Percentiles rank a stretch among this genome's conserved stretches.
Evolutionary conservation across 2,113 vertebrate species (phyloP).

Genomic region (Cyrtonyx montezumae): DNA sequence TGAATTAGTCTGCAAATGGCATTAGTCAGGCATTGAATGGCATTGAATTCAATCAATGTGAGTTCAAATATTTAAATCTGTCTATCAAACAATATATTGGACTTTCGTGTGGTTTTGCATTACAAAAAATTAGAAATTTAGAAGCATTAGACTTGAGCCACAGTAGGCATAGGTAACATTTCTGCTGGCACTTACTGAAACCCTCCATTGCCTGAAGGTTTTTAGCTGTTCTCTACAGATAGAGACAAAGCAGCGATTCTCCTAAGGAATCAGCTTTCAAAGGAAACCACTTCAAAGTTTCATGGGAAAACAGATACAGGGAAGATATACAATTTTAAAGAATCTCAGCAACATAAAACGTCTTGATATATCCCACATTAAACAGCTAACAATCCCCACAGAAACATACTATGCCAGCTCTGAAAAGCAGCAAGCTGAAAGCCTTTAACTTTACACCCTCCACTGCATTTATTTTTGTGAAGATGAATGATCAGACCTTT

Average conservation of each 20-base stretch:
- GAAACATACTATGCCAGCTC: background rate
- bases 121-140: constrained; percentile 69
- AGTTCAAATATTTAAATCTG: constrained; percentile 77
- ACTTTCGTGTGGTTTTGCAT: constrained; percentile 73
- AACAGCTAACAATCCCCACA: constrained; percentile 22
- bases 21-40: constrained; percentile 71
- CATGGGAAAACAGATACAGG: constrained; percentile 68
- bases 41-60: constrained; percentile 72
- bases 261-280: constrained; percentile 75
- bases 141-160: constrained; percentile 75
- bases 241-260: constrained; percentile 74
- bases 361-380: constrained; percentile 73
- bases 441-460: constrained; percentile 63
- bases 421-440: constrained; percentile 53
- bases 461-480: fast-evolving
- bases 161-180: constrained; percentile 70
- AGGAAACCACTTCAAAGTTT: constrained; percentile 63
- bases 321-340: constrained; percentile 66
- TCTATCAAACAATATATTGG: constrained; percentile 74
- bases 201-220: constrained; percentile 72
- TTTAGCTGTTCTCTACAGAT: constrained; percentile 76
- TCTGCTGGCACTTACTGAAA: constrained; percentile 75
- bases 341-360: constrained; percentile 69
- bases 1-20: constrained; percentile 81
- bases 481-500: background rate